A percentile compares a stretch with the other conserved stretches of the same genome.
These are phyloP conservation scores for Ischnura elegans DNA, from an alignment of 2,888 invertebrate genomes.

Conservation along the genomic window DNA sequence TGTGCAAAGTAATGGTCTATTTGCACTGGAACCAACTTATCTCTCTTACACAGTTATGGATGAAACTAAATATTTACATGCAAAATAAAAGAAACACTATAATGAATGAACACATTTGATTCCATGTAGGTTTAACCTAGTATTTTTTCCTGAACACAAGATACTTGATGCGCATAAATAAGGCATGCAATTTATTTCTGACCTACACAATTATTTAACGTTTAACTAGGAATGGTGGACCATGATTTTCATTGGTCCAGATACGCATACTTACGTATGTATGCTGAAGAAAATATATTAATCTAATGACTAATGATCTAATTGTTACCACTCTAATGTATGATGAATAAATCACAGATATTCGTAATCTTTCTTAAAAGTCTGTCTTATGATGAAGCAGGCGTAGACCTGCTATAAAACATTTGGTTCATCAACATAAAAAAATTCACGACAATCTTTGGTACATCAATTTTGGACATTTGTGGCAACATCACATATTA, in stretches of 20 bases:
- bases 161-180: slow-evolving; percentile 36
- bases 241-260: slow-evolving; percentile 51
- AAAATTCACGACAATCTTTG: not conserved
- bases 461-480: slow-evolving; percentile 49
- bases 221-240: slow-evolving; percentile 59
- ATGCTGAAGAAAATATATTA: slow-evolving; percentile 30
- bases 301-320: slow-evolving; percentile 52
- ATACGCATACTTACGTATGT: slow-evolving; percentile 6
- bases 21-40: not conserved
- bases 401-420: not conserved
- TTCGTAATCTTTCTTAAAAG: slow-evolving; percentile 51
- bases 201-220: slow-evolving; percentile 37
- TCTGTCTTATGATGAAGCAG: slow-evolving; percentile 56
- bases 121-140: slow-evolving; percentile 30
- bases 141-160: slow-evolving; percentile 40
- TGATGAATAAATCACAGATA: slow-evolving; percentile 67
- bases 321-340: slow-evolving; percentile 56
- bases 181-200: slow-evolving; percentile 47
- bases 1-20: not conserved
- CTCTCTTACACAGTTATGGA: not conserved
- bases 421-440: slow-evolving; percentile 43
- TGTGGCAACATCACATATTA: slow-evolving; percentile 36
- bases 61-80: slow-evolving; percentile 47
- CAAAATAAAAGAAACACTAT: slow-evolving; percentile 32
- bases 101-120: slow-evolving; percentile 63